These are phyloP conservation scores for Trematomus loennbergii DNA, from an alignment of 2,113 vertebrate species.

Conservation along the genomic window DNA sequence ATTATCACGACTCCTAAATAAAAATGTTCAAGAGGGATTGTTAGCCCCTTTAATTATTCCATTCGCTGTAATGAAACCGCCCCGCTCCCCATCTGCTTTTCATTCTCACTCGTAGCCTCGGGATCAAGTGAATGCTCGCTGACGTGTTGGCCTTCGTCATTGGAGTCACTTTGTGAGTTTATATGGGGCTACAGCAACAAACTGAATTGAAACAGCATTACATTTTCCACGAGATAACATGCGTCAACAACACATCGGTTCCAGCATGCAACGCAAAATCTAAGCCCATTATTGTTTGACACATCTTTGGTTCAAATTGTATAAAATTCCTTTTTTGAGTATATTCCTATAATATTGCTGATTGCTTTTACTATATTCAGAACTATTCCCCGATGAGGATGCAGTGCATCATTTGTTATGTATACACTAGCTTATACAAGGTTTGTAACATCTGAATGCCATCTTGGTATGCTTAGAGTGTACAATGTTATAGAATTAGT, in stretches of 20 bases:
- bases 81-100: constrained; percentile 19
- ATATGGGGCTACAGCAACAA: background rate
- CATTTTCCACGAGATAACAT: background rate
- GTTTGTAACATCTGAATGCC: background rate
- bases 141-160: constrained; percentile 9
- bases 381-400: background rate
- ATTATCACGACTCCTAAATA: constrained; percentile 23
- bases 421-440: background rate
- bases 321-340: background rate
- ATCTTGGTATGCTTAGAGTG: background rate
- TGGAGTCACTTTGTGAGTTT: constrained; percentile 20
- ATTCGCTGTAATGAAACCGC: constrained; percentile 18
- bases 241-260: background rate
- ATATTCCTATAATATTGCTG: background rate
- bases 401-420: background rate
- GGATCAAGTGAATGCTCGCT: constrained; percentile 6
- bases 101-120: constrained; percentile 1
- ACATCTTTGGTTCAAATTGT: background rate
- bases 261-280: background rate
- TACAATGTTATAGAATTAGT: background rate
- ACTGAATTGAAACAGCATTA: background rate
- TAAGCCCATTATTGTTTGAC: background rate
- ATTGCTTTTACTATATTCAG: background rate
- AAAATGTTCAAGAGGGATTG: constrained; percentile 9
- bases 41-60: background rate